Evolutionary conservation across 2,888 invertebrate genomes (phyloP).

Genomic region (Leuctra nigra): DNA sequence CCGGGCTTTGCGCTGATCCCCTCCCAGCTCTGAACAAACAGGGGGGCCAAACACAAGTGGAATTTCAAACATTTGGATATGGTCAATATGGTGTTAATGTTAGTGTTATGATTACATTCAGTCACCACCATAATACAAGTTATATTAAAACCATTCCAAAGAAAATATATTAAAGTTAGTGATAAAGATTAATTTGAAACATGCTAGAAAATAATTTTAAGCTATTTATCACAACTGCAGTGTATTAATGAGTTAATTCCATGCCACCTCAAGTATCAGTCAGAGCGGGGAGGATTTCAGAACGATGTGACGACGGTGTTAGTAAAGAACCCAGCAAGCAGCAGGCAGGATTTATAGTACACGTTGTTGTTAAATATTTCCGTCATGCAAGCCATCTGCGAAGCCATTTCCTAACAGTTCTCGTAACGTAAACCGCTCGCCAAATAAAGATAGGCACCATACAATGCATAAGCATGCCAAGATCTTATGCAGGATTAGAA

Average conservation of each 20-base stretch:
- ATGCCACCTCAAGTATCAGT: constrained; percentile 25
- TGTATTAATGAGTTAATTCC: constrained; percentile 19
- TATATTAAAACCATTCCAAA: constrained; percentile 9
- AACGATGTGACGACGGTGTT: constrained; percentile 21
- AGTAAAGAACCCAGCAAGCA: constrained; percentile 23
- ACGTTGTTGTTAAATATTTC: no score
- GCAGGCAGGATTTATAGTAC: constrained; percentile 29
- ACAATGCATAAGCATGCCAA: constrained; percentile 3
- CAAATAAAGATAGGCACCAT: background rate
- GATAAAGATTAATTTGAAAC: constrained; percentile 6
- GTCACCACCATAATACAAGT: background rate
- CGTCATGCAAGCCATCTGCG: no score
- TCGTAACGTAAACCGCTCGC: no score
- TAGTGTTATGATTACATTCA: constrained; percentile 3
- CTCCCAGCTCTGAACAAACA: constrained; percentile 37
- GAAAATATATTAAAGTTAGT: constrained; percentile 4
- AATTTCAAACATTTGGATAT: background rate
- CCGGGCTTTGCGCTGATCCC: constrained; percentile 36
- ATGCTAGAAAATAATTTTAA: constrained; percentile 1
- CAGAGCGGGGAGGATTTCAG: constrained; percentile 19
- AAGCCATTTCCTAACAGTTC: background rate
- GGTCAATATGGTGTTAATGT: constrained; percentile 12
- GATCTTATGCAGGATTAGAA: background rate
- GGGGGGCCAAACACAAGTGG: constrained; percentile 8
- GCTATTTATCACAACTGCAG: background rate